Conservation (phyloP, 2,797 vertebrate genomes). For the Telmatherina bonti region DNA sequence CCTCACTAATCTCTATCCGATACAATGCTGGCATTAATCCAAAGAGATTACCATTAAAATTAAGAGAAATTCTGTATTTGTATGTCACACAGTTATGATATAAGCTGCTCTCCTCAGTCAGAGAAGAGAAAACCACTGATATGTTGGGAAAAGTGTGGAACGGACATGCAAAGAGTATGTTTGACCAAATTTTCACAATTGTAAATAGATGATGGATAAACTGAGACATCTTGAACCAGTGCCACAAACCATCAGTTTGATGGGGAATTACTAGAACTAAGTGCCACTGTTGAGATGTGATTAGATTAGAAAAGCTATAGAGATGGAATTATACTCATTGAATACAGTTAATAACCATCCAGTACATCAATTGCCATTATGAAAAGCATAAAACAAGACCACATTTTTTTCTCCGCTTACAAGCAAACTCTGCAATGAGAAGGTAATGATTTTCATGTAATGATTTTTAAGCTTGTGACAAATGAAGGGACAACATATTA, state of each 20-base stretch:
- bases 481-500: slow-evolving; percentile 42
- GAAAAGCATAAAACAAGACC: slow-evolving; percentile 54
- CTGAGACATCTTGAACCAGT: slow-evolving; percentile 2
- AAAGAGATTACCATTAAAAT: not conserved
- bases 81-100: not conserved
- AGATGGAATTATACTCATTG: slow-evolving; percentile 62
- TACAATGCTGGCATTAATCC: not conserved
- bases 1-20: not conserved
- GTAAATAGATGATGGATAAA: slow-evolving; percentile 31
- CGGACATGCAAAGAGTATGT: slow-evolving; percentile 5
- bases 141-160: not conserved
- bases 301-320: slow-evolving; percentile 47
- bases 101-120: slow-evolving; percentile 5
- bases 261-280: slow-evolving; percentile 44
- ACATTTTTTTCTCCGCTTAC: slow-evolving; percentile 22
- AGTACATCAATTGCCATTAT: slow-evolving; percentile 53
- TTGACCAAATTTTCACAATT: slow-evolving; percentile 16
- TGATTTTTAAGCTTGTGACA: slow-evolving; percentile 50
- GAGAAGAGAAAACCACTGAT: not conserved
- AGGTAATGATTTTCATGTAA: slow-evolving; percentile 34
- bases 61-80: slow-evolving; percentile 2
- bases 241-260: slow-evolving; percentile 24
- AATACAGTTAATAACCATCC: slow-evolving; percentile 57
- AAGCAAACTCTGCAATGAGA: not conserved
- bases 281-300: slow-evolving; percentile 33